A percentile compares a stretch with the other conserved stretches of the same genome.
Conservation (phyloP, 2,888 invertebrate species). For the Isoperla grammatica region DNA sequence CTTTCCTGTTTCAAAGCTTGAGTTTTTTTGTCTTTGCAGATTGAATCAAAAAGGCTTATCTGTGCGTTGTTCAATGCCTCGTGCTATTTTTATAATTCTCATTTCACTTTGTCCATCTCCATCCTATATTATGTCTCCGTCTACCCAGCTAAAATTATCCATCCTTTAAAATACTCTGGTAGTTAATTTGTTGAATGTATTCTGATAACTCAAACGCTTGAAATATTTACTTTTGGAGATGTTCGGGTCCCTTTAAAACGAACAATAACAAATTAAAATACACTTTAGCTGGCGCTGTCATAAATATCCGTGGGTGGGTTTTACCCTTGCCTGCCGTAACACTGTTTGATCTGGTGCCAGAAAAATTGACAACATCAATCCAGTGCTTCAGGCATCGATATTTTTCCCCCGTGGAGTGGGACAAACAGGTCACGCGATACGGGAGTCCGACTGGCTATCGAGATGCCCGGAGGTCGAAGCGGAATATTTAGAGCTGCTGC, state of each 20-base stretch:
- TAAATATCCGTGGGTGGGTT: neutral
- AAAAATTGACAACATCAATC: conserved; percentile 26
- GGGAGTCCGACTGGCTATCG: conserved; percentile 2
- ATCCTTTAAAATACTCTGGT: too few relatives aligned
- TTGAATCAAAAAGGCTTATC: too few relatives aligned
- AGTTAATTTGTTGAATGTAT: neutral
- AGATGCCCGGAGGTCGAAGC: conserved; percentile 12
- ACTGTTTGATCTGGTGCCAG: conserved; percentile 24
- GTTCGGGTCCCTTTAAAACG: neutral
- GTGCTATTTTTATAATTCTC: too few relatives aligned
- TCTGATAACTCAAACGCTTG: neutral
- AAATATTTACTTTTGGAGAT: neutral
- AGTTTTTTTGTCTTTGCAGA: too few relatives aligned
- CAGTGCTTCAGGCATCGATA: conserved; percentile 5
- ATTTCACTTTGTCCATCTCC: too few relatives aligned
- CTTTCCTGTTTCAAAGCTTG: too few relatives aligned
- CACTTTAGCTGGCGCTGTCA: neutral
- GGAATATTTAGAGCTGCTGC: conserved; percentile 21
- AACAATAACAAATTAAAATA: neutral
- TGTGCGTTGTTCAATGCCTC: too few relatives aligned
- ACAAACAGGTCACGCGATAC: neutral
- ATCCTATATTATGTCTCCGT: too few relatives aligned
- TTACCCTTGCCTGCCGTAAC: too few relatives aligned
- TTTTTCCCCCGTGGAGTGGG: neutral
- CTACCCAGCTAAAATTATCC: too few relatives aligned